Evolutionary conservation across 2,113 vertebrate species (phyloP), one percentile per base, ranked within the genome.

Genomic region (Myrmophylax atrothorax): DNA sequence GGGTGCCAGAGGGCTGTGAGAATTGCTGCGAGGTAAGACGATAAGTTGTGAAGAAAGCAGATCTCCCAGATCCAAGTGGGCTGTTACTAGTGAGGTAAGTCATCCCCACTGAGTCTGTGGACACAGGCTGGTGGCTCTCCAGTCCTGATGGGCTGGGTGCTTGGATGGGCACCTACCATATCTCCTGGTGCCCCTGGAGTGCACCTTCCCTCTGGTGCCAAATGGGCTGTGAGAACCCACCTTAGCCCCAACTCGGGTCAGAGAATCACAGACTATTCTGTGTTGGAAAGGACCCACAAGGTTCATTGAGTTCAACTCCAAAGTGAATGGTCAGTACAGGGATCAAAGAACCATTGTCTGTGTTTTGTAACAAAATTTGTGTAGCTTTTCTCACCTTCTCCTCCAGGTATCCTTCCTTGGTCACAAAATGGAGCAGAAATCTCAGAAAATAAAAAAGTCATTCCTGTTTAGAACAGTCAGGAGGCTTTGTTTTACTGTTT

Each of bases 71-170:
- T 28, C n/a, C 7, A 0, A 25, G 42, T 1, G 18, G 23, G 33
- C 3, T 23, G 5, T 35, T 42, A 2, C 2, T 8, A 5, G 49
- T 3, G 40, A 52, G 69, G 60, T 44, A 38, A 24, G 5, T 56
- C 6, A 0, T 28, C 14, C 18, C 38, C 50, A 12, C 2, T 0
- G 1, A 63, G 33, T 2, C 17, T 28, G 23, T 2, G 11, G 47
- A 5, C 18, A 10, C 37, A 16, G 58, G 37, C 14, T 38, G 38
- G 13, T 47, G 73, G 69, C 64, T 81, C 38, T 73, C 47, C 2
- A 4, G 28, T 56, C 47, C 85, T 0, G 0, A 11, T 1, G 6
- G 62, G 42, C 58, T 74, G 47, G 1, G 0, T n/a, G 55, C 50
- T 60, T 3, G 7, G 40, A 18, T 14, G 33, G 49, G 25, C 74